Base-by-base conservation (phyloP, 1,140 invertebrate genomes). In the Drosophila virilis region DNA sequence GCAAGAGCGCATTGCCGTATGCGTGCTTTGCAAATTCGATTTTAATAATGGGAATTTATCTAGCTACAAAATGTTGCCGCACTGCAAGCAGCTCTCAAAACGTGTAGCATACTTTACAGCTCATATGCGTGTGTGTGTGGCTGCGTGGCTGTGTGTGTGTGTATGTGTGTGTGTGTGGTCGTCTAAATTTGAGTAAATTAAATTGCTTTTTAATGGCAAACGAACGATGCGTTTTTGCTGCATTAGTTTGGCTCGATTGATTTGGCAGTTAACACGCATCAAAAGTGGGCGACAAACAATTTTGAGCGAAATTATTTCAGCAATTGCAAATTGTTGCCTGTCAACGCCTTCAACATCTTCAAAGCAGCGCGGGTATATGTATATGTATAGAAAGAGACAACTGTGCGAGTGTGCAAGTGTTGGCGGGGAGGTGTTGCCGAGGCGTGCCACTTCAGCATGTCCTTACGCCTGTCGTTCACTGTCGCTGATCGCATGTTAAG, bases 41-140 rank as follows among this genome's bases (percentile, higher is more conserved):
- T 88, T 88, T 88, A 89, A 89, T 89, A 75, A 83, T 88, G 80
- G 65, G 52, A 84, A 85, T 85, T 85, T 86, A 86, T 81, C 82
- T 78, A 58, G 65, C 57, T 77, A 55, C 57, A 68, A 78, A 84
- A 85, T 78, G 12, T 71, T 55, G 82, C 75, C 72, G 78, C 54
- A 38, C 55, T 48, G 59, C 72, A 45, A 69, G 59, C 58, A 6
- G 33, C 40, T 37, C 43, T 37, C 65, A 76, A 74, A 77, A 68
- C 64, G 64, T 80, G 69, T 45, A 67, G 51, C 45, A 50, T 51
- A 43, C 80, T 73, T 60, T 58, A 54, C 50, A 13, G 38, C 51
- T 22, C 7, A 9, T 32, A n/a, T 22, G n/a, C 3, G 15, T 52
- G n/a, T 10, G 5, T 22, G 22, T 17, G 17, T 17, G 17, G n/a